Evolutionary conservation across 2,888 invertebrate species (phyloP).

Genomic region (Drosophila picticornis): DNA sequence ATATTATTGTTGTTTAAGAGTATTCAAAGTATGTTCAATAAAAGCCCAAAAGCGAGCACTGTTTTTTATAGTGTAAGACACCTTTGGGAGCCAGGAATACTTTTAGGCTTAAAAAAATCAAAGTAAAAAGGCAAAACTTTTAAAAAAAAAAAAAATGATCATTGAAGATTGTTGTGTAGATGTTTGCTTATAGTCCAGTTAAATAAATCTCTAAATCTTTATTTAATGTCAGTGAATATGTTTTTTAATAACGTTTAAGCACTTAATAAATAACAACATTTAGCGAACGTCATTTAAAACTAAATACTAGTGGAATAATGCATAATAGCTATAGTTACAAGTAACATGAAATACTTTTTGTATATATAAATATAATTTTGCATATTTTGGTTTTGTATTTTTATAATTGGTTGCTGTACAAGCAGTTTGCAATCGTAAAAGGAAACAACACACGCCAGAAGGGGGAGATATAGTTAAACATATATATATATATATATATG

Average conservation of each 20-base stretch:
- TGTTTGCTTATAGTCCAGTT: background rate
- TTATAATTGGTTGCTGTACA: slow-evolving; percentile 32
- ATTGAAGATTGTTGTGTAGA: background rate
- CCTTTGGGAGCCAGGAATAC: slow-evolving; percentile 24
- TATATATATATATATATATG: slow-evolving; percentile 1
- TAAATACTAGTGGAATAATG: slow-evolving; percentile 63
- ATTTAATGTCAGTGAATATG: slow-evolving; percentile 63
- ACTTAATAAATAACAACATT: slow-evolving; percentile 59
- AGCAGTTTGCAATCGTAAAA: slow-evolving; percentile 23
- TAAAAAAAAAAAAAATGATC: no score
- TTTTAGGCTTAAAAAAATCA: slow-evolving; percentile 32
- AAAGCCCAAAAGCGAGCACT: slow-evolving; percentile 46
- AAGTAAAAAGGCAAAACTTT: background rate
- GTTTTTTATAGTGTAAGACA: background rate
- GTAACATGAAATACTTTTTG: slow-evolving; percentile 58
- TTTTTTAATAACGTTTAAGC: slow-evolving; percentile 45
- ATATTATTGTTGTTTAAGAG: background rate
- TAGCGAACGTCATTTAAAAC: slow-evolving; percentile 31
- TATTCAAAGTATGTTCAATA: background rate
- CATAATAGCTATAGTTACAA: slow-evolving; percentile 41
- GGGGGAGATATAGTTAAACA: background rate
- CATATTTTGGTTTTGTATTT: slow-evolving; percentile 1
- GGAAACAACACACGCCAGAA: slow-evolving; percentile 11
- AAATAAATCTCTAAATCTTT: slow-evolving; percentile 44
- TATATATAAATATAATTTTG: slow-evolving; percentile 15